Conservation (phyloP, 2,113 vertebrate species). For the Cardinalis cardinalis region DNA sequence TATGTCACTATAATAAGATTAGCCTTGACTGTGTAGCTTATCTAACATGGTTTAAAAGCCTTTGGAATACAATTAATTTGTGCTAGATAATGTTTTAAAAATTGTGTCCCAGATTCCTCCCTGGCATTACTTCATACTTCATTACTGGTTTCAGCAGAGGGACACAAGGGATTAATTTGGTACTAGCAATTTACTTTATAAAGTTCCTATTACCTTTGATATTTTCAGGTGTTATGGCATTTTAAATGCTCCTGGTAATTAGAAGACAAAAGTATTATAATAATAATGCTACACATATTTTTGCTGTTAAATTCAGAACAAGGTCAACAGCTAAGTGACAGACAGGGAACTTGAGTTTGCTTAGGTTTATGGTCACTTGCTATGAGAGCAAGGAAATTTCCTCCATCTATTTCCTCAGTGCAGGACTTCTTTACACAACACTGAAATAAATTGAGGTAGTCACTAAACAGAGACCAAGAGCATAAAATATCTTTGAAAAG, state of each 20-base stretch:
- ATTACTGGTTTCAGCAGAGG: background rate
- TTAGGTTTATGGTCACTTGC: background rate
- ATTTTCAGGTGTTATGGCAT: background rate
- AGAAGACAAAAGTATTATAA: background rate
- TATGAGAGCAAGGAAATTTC: background rate
- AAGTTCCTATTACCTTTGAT: background rate
- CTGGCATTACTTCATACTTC: background rate
- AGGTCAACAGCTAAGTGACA: background rate
- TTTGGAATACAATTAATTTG: slow-evolving; percentile 13
- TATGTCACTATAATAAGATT: background rate
- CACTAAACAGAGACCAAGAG: background rate
- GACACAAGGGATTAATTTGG: background rate
- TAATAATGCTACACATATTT: background rate
- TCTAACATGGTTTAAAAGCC: background rate
- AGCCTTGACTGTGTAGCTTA: background rate
- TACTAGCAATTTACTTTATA: background rate
- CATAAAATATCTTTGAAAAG: background rate
- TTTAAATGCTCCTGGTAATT: background rate
- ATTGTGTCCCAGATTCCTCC: background rate
- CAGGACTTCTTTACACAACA: background rate
- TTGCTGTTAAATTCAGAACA: background rate
- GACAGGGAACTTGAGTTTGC: background rate
- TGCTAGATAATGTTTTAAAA: background rate
- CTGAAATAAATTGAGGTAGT: background rate
- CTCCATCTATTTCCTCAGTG: background rate